A percentile compares a stretch with the other conserved stretches of the same genome.
These are phyloP conservation scores for Dolichoris vasculosae DNA, from an alignment of 1,140 invertebrate genomes.

Conservation along the genomic window DNA sequence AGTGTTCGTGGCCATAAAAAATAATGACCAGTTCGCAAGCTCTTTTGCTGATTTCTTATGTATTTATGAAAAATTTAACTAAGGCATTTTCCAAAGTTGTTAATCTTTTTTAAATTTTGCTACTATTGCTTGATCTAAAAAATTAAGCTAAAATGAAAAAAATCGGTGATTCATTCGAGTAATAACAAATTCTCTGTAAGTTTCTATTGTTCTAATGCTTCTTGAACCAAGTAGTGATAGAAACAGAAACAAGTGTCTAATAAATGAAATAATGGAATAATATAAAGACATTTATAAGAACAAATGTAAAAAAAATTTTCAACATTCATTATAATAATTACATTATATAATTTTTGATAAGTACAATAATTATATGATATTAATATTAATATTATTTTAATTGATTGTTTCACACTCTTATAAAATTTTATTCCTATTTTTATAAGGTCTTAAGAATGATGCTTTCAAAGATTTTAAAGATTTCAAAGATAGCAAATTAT, in stretches of 20 bases:
- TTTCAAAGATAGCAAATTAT: too few species aligned
- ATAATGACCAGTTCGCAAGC: constrained; percentile 63
- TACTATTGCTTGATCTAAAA: constrained; percentile 11
- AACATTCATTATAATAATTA: not conserved
- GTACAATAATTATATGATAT: not conserved
- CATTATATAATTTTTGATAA: not conserved
- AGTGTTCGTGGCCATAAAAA: constrained; percentile 68
- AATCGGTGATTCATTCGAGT: not conserved
- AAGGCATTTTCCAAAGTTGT: constrained; percentile 16
- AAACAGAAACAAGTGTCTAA: not conserved
- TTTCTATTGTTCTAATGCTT: constrained; percentile 36
- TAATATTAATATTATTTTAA: not conserved
- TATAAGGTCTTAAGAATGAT: not conserved
- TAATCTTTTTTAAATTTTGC: constrained; percentile 39
- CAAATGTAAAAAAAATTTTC: not conserved
- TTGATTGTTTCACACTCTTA: not conserved
- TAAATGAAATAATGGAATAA: constrained; percentile 11
- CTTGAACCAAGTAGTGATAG: constrained; percentile 23
- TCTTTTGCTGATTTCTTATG: constrained; percentile 13
- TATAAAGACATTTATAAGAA: not conserved
- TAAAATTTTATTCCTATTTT: not conserved
- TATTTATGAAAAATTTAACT: constrained; percentile 45
- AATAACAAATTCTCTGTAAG: constrained; percentile 42
- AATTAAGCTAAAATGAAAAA: not conserved
- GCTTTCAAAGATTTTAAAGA: too few species aligned